Evolutionary conservation across 2,888 invertebrate species (phyloP).

Genomic region (Pollenia angustigena): DNA sequence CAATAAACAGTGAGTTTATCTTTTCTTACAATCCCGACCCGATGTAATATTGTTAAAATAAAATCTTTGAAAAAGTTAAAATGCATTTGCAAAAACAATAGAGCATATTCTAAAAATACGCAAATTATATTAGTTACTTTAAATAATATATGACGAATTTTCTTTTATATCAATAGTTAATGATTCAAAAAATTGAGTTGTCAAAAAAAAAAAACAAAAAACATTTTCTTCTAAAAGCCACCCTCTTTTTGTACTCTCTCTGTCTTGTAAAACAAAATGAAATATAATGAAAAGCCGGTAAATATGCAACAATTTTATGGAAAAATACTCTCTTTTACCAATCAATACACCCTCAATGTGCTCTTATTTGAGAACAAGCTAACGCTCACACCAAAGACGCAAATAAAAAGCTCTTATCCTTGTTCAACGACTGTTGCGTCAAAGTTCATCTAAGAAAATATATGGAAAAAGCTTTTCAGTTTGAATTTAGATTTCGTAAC

Average conservation of each 20-base stretch:
- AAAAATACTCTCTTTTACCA: slow-evolving; percentile 28
- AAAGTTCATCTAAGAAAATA: slow-evolving; percentile 16
- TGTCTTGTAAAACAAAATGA: not conserved
- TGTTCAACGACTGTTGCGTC: slow-evolving; percentile 61
- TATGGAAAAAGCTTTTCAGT: slow-evolving; percentile 70
- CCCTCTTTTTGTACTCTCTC: not conserved
- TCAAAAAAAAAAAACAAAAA: not conserved
- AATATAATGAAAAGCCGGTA: slow-evolving; percentile 65
- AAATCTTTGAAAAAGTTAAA: not conserved
- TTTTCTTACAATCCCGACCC: too few species aligned
- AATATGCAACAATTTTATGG: slow-evolving; percentile 67
- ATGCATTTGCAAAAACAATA: not conserved
- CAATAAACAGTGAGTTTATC: too few species aligned
- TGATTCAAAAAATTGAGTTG: not conserved
- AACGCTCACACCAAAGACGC: slow-evolving; percentile 13
- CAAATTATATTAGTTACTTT: not conserved
- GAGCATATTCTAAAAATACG: not conserved
- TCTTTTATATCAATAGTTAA: slow-evolving; percentile 40
- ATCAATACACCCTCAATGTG: slow-evolving; percentile 1
- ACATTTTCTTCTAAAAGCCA: not conserved
- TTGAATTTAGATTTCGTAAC: slow-evolving; percentile 71
- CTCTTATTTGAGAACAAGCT: slow-evolving; percentile 47
- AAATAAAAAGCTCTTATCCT: slow-evolving; percentile 57
- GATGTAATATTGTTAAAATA: not conserved
- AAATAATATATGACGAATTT: not conserved